phyloP scores from a whole-genome alignment of 2,113 vertebrate genomes.

The Gobio gobio region DNA sequence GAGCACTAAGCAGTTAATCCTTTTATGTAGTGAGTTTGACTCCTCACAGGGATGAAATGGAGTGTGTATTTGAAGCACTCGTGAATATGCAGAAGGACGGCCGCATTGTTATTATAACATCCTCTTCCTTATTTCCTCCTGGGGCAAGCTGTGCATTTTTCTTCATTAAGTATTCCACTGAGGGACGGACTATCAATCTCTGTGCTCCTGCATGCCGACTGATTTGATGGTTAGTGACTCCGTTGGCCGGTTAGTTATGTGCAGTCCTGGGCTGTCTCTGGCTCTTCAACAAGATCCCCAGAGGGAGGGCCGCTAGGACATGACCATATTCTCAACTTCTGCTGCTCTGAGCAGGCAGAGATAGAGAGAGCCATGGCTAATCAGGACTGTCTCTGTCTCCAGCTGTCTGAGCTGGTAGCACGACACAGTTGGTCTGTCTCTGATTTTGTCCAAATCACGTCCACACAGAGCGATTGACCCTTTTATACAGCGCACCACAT shows the following conservation, averaged over 20 bases:
- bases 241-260: conserved; percentile 18
- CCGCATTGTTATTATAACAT: conserved; percentile 23
- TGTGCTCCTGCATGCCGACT: conserved; percentile 5
- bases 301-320: conserved; percentile 9
- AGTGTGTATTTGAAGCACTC: conserved; percentile 47
- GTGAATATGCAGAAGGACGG: conserved; percentile 43
- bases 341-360: neutral
- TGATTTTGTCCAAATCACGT: conserved; percentile 23
- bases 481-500: neutral
- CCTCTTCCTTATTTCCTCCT: conserved; percentile 35
- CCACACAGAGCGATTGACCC: conserved; percentile 29
- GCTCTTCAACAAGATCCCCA: neutral
- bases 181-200: conserved; percentile 10
- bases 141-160: conserved; percentile 24
- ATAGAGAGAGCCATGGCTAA: conserved; percentile 7
- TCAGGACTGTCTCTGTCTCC: conserved; percentile 25
- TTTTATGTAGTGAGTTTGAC: conserved; percentile 48
- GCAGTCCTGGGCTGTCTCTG: conserved; percentile 13
- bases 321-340: conserved; percentile 31
- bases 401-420: conserved; percentile 23
- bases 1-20: conserved; percentile 46
- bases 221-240: conserved; percentile 9
- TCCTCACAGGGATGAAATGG: conserved; percentile 45
- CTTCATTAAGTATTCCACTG: conserved; percentile 31
- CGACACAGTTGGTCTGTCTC: neutral